phyloP scores from a whole-genome alignment of 1,140 invertebrate species.

The Panagrolaimus sp. region DNA sequence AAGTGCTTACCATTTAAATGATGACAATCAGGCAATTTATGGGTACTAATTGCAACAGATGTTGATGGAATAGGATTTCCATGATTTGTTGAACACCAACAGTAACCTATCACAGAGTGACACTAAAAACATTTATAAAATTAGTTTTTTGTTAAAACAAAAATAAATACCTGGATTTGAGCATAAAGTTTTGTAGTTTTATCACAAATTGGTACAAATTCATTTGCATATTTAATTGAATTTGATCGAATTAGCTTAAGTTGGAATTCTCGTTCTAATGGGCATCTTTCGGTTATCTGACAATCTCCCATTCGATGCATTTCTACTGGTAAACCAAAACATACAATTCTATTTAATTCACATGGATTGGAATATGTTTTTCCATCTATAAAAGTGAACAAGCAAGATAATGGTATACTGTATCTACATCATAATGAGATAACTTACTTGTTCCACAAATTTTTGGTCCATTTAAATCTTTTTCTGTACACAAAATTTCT shows the following conservation, averaged over 20 bases:
- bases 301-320: slow-evolving; percentile 11
- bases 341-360: not conserved
- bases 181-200: not conserved
- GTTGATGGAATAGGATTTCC: slow-evolving; percentile 54
- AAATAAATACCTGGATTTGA: not conserved
- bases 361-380: slow-evolving; percentile 11
- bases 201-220: slow-evolving; percentile 6
- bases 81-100: slow-evolving; percentile 57
- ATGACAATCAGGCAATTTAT: not conserved
- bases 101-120: slow-evolving; percentile 55
- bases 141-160: not conserved
- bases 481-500: not conserved
- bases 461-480: slow-evolving; percentile 1
- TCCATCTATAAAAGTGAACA: too few species aligned
- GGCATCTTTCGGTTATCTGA: slow-evolving; percentile 2
- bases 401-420: too few species aligned
- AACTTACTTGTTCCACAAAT: slow-evolving; percentile 8
- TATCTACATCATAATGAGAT: too few species aligned
- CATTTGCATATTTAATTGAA: not conserved
- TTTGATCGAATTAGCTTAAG: not conserved
- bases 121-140: slow-evolving; percentile 31
- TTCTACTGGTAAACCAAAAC: not conserved
- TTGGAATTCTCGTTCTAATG: not conserved
- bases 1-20: too few species aligned
- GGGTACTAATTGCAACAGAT: slow-evolving; percentile 35